Evolutionary conservation across 2,113 vertebrate species (phyloP), one percentile per base, ranked within the genome.

Genomic region (Oenanthe oenanthe): DNA sequence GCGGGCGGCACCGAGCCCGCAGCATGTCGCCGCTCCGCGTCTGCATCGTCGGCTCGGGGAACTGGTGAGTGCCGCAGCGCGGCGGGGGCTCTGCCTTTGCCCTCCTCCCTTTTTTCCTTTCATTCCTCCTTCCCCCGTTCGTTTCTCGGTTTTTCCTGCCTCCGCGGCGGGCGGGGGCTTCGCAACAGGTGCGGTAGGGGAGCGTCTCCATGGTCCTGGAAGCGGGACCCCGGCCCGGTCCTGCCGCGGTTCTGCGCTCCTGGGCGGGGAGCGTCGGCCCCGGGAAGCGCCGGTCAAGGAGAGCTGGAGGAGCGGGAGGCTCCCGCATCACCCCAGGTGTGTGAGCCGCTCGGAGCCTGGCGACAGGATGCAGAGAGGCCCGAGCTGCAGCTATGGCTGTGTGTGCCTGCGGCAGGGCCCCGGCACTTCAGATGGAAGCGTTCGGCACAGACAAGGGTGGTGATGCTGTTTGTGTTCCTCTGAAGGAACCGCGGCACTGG

Each of bases 31-130:
- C 80, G 13, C 65, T 95, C 73, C 98, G 98, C 92, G 97, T 98
- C 58, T 98, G 98, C 97, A 98, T 99, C 97, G 91, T 99, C n/a
- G 98, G 98, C 86, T 98, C 98, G 25, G 98, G 98, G 70, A 99
- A 98, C 96, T 99, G 98, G 98, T 98, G 96, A 97, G 97, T 90
- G 48, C 56, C 80, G 80, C 89, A 54, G 81, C n/a, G 74, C 77
- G 45, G 80, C 32, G 45, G 45, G 40, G 45, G 14, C 43, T 65
- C 36, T 65, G 9, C 10, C 22, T 25, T 45, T 19, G 18, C 3
- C 13, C 11, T 20, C 7, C 4, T 8, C 25, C 15, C 9, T 60
- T 18, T 32, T 9, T 14, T 3, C 8, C 32, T 42, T 48, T 63
- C n/a, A 9, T 7, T 57, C 24, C 57, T 32, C 8, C 25, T 17